Percentiles rank a stretch among this genome's conserved stretches.
Evolutionary conservation across 2,113 vertebrate genomes (phyloP).

Genomic region (Capricornis sumatraensis): DNA sequence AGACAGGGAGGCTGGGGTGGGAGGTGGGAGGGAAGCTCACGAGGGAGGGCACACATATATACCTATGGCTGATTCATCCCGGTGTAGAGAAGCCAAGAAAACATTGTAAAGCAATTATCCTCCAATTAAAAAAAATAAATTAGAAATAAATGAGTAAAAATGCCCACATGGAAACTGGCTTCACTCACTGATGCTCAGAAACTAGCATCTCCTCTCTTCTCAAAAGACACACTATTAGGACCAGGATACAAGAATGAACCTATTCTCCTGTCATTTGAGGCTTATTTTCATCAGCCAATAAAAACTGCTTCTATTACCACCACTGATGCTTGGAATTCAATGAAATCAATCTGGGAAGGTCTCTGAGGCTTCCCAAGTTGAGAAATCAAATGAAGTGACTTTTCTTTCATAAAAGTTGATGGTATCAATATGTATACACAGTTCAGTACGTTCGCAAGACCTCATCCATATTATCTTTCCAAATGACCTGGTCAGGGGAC

Average conservation of each 20-base stretch:
- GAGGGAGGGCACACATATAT: neutral
- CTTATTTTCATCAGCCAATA: neutral
- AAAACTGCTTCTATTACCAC: neutral
- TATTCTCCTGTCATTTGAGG: constrained; percentile 42
- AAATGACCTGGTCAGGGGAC: neutral
- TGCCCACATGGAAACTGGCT: neutral
- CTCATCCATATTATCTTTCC: neutral
- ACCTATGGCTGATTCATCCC: neutral
- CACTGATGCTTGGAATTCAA: fast-evolving
- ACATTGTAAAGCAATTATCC: neutral
- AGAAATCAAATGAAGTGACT: fast-evolving
- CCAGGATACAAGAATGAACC: neutral
- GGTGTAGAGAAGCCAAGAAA: neutral
- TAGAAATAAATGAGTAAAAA: constrained; percentile 6
- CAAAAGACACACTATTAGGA: neutral
- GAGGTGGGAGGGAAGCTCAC: neutral
- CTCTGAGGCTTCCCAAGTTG: fast-evolving
- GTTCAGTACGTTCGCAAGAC: neutral
- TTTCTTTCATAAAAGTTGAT: neutral
- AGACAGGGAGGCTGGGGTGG: neutral
- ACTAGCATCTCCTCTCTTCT: neutral
- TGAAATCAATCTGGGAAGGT: neutral
- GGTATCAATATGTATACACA: neutral
- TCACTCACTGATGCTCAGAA: constrained; percentile 50
- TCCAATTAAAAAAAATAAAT: neutral